phyloP scores from a whole-genome alignment of 2,113 vertebrate species.

The Eolophus roseicapilla region DNA sequence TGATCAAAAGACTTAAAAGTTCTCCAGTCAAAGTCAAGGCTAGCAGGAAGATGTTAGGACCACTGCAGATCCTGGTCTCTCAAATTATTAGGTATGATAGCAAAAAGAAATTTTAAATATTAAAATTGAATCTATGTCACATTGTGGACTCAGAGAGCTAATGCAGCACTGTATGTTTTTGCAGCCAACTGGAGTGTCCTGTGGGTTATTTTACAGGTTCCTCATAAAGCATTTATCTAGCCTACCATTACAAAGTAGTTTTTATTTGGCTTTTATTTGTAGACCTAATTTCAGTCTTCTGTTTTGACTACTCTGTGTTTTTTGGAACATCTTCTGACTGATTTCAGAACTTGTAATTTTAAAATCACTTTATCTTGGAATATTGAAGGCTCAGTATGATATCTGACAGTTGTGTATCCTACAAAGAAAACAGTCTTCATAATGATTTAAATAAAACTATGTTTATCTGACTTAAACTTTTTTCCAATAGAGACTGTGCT shows the following conservation, averaged over 20 bases:
- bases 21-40: not conserved
- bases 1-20: not conserved
- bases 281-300: not conserved
- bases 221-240: not conserved
- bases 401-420: not conserved
- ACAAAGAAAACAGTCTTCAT: not conserved
- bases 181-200: not conserved
- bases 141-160: not conserved
- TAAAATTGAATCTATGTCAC: not conserved
- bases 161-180: not conserved
- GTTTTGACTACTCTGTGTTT: not conserved
- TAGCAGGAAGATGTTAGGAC: not conserved
- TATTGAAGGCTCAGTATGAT: not conserved
- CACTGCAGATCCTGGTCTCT: not conserved
- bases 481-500: not conserved
- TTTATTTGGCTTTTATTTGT: not conserved
- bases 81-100: not conserved
- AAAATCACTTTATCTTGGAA: not conserved
- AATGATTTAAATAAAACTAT: not conserved
- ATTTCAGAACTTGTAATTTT: not conserved
- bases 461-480: not conserved
- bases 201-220: not conserved
- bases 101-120: not conserved
- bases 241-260: not conserved
- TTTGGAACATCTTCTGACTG: not conserved